A percentile compares a stretch with the other conserved stretches of the same genome.
Evolutionary conservation across 2,797 vertebrate species (phyloP).

Genomic region (Poecilia velifera): DNA sequence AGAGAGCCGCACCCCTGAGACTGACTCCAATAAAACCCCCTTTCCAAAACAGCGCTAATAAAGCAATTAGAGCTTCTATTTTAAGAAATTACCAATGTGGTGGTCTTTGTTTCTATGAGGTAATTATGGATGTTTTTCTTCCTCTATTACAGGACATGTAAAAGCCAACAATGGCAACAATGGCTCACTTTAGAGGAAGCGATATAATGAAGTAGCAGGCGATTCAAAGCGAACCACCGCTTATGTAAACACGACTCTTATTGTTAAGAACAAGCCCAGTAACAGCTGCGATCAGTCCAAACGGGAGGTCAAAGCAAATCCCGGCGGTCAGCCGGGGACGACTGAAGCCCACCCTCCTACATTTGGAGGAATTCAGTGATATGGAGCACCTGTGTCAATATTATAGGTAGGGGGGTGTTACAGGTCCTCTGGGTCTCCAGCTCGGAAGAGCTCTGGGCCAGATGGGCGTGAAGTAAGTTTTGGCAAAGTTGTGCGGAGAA

Average conservation of each 20-base stretch:
- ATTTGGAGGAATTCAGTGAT: conserved; percentile 69
- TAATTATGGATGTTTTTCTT: conserved; percentile 56
- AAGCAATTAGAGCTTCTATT: conserved; percentile 25
- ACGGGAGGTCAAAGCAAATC: conserved; percentile 24
- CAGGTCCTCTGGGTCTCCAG: conserved; percentile 40
- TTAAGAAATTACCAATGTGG: conserved; percentile 10
- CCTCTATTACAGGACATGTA: conserved; percentile 36
- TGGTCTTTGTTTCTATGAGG: conserved; percentile 41
- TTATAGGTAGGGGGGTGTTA: conserved; percentile 63
- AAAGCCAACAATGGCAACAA: conserved; percentile 66
- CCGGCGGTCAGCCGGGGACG: conserved; percentile 41
- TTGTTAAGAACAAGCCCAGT: conserved; percentile 32
- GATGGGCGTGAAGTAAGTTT: conserved; percentile 35
- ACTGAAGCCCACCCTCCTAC: conserved; percentile 47
- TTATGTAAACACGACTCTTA: conserved; percentile 52
- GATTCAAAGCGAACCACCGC: conserved; percentile 56
- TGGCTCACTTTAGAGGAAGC: conserved; percentile 58
- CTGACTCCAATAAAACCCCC: conserved; percentile 41
- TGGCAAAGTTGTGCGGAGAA: conserved; percentile 36
- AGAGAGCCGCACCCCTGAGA: conserved; percentile 33
- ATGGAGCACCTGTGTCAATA: conserved; percentile 85
- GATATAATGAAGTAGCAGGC: conserved; percentile 66
- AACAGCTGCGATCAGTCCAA: conserved; percentile 57
- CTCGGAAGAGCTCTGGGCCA: conserved; percentile 46
- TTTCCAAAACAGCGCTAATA: conserved; percentile 32